Percentiles rank a stretch among this genome's conserved stretches.
Evolutionary conservation across 2,888 invertebrate species (phyloP).

Genomic region (Plagodis pulveraria): DNA sequence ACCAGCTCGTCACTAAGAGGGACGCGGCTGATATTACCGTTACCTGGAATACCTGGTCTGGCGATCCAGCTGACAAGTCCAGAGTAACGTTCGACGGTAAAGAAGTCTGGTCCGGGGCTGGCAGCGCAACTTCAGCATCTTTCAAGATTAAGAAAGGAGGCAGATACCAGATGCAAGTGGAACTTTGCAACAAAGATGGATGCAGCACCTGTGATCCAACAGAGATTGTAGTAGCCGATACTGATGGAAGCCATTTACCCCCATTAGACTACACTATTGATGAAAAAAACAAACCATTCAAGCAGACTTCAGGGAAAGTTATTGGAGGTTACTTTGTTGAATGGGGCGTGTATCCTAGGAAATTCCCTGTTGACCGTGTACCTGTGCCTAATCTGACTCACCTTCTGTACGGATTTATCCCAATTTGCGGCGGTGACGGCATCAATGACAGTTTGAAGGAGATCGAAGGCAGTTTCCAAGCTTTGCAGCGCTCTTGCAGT

Average conservation of each 20-base stretch:
- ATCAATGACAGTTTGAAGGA: constrained; percentile 82
- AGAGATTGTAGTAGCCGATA: constrained; percentile 77
- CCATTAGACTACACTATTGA: constrained; percentile 70
- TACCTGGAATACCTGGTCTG: constrained; percentile 81
- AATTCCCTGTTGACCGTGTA: constrained; percentile 74
- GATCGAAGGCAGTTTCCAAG: constrained; percentile 80
- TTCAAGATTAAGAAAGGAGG: constrained; percentile 79
- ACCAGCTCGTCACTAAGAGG: constrained; percentile 71
- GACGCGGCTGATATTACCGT: constrained; percentile 76
- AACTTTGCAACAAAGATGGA: constrained; percentile 75
- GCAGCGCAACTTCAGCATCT: constrained; percentile 65
- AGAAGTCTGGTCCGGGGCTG: constrained; percentile 70
- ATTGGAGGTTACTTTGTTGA: constrained; percentile 79
- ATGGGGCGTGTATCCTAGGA: constrained; percentile 80
- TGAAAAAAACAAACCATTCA: constrained; percentile 76
- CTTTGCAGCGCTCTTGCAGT: constrained; percentile 76
- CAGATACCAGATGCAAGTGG: constrained; percentile 72
- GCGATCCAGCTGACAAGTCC: constrained; percentile 69
- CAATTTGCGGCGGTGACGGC: constrained; percentile 79
- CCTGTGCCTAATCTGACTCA: constrained; percentile 78
- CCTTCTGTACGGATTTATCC: constrained; percentile 77
- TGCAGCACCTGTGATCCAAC: constrained; percentile 72
- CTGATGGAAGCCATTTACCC: constrained; percentile 79
- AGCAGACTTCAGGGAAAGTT: constrained; percentile 79
- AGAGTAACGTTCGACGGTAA: constrained; percentile 67